A percentile compares a stretch with the other conserved stretches of the same genome.
Evolutionary conservation across 1,140 invertebrate genomes (phyloP).

Genomic region (Rhopalosiphum padi): DNA sequence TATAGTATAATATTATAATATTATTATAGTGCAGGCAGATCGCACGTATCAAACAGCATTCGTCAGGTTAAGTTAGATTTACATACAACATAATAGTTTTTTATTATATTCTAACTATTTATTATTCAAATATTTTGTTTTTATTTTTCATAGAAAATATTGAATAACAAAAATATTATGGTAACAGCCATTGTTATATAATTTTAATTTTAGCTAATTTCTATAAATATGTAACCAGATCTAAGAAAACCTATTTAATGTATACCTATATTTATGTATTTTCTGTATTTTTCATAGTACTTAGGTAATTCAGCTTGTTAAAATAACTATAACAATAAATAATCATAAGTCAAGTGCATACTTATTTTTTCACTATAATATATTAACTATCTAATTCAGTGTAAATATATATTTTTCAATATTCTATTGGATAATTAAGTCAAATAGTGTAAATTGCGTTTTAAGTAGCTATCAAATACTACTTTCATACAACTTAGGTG

Average conservation of each 20-base stretch:
- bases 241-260: not conserved
- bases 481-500: not conserved
- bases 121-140: too few relatives aligned
- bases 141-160: too few relatives aligned
- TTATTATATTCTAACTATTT: too few relatives aligned
- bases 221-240: not conserved
- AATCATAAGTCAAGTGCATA: not conserved
- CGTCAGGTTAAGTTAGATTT: not conserved
- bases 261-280: not conserved
- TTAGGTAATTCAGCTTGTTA: not conserved
- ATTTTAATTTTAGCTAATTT: not conserved
- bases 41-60: not conserved
- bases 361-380: not conserved
- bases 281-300: too few relatives aligned
- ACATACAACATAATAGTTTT: too few relatives aligned
- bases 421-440: not conserved
- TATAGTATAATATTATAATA: too few relatives aligned
- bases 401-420: not conserved
- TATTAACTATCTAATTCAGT: not conserved
- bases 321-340: not conserved
- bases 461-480: not conserved
- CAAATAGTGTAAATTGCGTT: not conserved
- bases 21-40: not conserved
- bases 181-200: not conserved
- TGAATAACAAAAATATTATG: too few relatives aligned